Evolutionary conservation across 2,113 vertebrate genomes (phyloP), one percentile per base, ranked within the genome.

Genomic region (Nibea coibor): DNA sequence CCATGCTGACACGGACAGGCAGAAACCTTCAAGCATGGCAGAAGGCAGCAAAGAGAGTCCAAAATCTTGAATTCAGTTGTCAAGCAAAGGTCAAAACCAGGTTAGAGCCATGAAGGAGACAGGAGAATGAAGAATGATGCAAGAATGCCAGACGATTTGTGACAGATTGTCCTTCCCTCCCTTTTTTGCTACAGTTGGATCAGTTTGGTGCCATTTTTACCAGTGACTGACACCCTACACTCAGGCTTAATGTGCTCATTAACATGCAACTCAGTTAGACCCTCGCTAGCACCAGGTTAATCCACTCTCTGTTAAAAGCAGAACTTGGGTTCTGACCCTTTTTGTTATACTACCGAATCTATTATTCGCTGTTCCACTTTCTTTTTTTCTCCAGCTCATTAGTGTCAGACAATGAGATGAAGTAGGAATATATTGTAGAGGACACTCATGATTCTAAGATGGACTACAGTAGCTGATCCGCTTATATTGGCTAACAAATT

Each of bases 401-500:
- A 82, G 48, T 54, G 31, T 76, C 79, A 76, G 76, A 89, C 58
- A 76, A 63, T 75, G 65, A 81, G 75, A 87, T 77, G n/a, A 79
- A 79, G 75, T 61, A 75, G 56, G 58, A 63, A 76, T 61, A 65
- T 70, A 31, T 68, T 59, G 31, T 72, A 70, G 61, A 78, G 77
- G 68, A 87, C 80, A 83, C 39, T 63, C 10, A 11, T 63, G 57
- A 77, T 74, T 87, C 22, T 47, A 51, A 81, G 79, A 87, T 53
- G 59, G 64, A 79, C 47, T 20, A 39, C 35, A 39, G 35, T 39
- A 16, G 35, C 77, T 80, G 53, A 75, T 84, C 68, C 48, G 47
- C 70, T 83, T 79, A 65, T 81, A 77, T 80, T 79, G 62, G 68
- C 63, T 53, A 66, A 74, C 43, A 90, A 83, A 89, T 90, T 14